These are phyloP conservation scores for Exephanes ischioxanthus DNA, from an alignment of 2,888 invertebrate species.

Conservation along the genomic window DNA sequence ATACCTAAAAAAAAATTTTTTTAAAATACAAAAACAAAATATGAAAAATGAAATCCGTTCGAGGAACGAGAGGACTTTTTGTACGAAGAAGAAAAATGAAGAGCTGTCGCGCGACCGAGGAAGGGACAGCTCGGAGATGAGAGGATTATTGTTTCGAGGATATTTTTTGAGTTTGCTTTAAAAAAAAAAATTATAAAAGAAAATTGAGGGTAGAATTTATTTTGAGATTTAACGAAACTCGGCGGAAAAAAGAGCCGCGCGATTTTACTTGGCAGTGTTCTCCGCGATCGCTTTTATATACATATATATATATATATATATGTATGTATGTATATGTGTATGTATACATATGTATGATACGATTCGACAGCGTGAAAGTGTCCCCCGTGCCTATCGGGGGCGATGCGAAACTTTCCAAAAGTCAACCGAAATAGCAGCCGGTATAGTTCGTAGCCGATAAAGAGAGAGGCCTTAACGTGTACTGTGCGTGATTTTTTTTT, in stretches of 20 bases:
- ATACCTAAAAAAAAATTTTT: too few species aligned
- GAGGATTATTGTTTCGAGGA: background rate
- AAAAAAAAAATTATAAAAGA: background rate
- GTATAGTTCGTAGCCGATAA: background rate
- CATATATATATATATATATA: background rate
- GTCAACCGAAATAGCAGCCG: conserved; percentile 68
- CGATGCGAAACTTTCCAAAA: conserved; percentile 73
- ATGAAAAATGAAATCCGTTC: conserved; percentile 21
- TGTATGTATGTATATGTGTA: background rate
- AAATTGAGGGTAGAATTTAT: background rate
- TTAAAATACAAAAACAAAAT: background rate
- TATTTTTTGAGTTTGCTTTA: background rate
- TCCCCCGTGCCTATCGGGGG: conserved; percentile 58
- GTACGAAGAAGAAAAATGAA: conserved; percentile 28
- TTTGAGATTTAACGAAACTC: background rate
- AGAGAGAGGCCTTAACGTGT: background rate
- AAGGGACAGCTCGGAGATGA: conserved; percentile 5
- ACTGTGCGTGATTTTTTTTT: background rate
- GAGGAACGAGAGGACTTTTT: background rate
- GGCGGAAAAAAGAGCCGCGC: background rate
- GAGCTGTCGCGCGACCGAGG: background rate
- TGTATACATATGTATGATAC: conserved; percentile 13
- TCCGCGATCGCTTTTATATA: conserved; percentile 4
- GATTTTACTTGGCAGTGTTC: conserved; percentile 46
- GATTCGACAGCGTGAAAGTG: conserved; percentile 73